Conservation (phyloP, 2,888 invertebrate species). For the Synergus umbraculus region DNA sequence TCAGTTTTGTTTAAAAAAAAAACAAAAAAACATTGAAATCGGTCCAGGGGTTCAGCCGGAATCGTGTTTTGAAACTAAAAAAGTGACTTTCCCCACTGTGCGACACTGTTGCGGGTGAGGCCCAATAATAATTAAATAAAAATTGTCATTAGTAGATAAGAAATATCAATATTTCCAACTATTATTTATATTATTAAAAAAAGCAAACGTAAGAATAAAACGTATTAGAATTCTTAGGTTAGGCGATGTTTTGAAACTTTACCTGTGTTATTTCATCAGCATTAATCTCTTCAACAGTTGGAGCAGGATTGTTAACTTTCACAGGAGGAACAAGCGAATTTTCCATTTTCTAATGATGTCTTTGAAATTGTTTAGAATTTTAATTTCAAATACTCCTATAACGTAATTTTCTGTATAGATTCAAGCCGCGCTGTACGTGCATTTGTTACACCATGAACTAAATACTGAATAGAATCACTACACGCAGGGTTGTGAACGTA, state of each 20-base stretch:
- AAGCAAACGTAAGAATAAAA: not conserved
- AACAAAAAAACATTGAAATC: no score
- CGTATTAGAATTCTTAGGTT: not conserved
- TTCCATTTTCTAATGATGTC: constrained; percentile 60
- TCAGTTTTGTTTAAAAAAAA: no score
- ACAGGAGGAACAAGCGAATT: constrained; percentile 61
- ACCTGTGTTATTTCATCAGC: constrained; percentile 93
- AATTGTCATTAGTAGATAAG: not conserved
- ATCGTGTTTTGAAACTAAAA: no score
- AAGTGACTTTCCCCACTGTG: no score
- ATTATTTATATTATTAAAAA: not conserved
- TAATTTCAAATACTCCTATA: not conserved
- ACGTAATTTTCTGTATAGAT: no score
- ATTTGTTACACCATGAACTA: no score
- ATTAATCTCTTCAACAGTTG: constrained; percentile 94
- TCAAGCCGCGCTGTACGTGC: no score
- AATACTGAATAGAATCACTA: no score
- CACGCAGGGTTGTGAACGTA: no score
- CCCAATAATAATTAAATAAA: no score
- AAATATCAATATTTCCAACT: constrained; percentile 31
- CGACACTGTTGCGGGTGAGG: no score
- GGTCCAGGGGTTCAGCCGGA: no score
- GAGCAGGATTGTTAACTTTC: constrained; percentile 80
- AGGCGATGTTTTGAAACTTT: constrained; percentile 55
- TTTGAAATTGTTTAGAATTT: not conserved